Evolutionary conservation across 2,888 invertebrate species (phyloP).

Genomic region (Uropetala carovei): DNA sequence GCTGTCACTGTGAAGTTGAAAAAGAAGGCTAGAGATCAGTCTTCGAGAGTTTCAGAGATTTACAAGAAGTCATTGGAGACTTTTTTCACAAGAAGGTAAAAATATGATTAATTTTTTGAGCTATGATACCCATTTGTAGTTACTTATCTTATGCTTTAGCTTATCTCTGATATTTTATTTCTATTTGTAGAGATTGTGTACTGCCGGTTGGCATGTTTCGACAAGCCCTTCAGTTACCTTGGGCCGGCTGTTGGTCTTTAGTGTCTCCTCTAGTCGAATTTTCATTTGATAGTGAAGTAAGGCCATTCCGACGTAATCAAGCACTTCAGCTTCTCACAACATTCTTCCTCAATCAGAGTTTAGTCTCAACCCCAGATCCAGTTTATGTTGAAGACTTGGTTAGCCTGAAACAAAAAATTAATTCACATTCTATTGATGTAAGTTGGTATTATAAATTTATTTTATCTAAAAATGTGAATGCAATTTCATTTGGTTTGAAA

Average conservation of each 20-base stretch:
- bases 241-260: conserved; percentile 81
- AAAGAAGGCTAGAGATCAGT: background rate
- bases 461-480: no score
- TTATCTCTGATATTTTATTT: background rate
- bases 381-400: conserved; percentile 73
- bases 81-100: conserved; percentile 78
- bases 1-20: conserved; percentile 69
- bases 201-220: conserved; percentile 83
- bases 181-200: conserved; percentile 77
- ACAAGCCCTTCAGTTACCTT: conserved; percentile 80
- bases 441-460: conserved; percentile 70
- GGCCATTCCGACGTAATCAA: conserved; percentile 83
- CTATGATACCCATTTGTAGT: background rate
- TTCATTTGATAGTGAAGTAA: conserved; percentile 73
- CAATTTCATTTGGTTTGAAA: background rate
- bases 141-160: background rate
- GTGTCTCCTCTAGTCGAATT: conserved; percentile 76
- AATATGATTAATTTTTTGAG: background rate
- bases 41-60: conserved; percentile 75
- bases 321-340: conserved; percentile 81
- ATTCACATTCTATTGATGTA: conserved; percentile 74
- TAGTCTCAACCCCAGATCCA: conserved; percentile 74
- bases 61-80: conserved; percentile 78
- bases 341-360: conserved; percentile 81
- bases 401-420: conserved; percentile 77